Conservation (phyloP, 2,888 invertebrate species). For the Drosophila differens region DNA sequence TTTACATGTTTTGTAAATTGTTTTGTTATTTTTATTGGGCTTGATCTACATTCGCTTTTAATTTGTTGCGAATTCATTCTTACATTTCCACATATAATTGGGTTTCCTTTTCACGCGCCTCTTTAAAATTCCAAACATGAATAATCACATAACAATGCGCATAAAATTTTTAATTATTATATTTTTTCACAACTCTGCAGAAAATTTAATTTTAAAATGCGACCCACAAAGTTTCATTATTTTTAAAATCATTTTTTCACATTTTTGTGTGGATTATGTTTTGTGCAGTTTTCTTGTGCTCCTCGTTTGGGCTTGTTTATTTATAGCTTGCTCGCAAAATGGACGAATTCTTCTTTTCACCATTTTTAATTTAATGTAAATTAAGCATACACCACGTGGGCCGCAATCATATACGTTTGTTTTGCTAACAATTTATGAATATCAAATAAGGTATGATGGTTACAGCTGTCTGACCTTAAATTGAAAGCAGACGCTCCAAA, state of each 20-base stretch:
- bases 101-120: conserved; percentile 39
- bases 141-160: conserved; percentile 23
- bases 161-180: conserved; percentile 5
- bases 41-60: conserved; percentile 8
- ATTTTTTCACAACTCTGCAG: conserved; percentile 2
- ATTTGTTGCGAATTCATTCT: conserved; percentile 11
- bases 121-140: conserved; percentile 38
- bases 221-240: conserved; percentile 17
- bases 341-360: conserved; percentile 5
- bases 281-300: conserved; percentile 14
- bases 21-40: conserved; percentile 17
- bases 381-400: conserved; percentile 51
- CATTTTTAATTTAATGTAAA: conserved; percentile 18
- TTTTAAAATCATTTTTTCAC: conserved; percentile 11
- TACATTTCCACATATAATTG: background rate
- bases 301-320: conserved; percentile 41
- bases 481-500: conserved; percentile 16
- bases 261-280: conserved; percentile 21
- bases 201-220: conserved; percentile 37
- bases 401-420: conserved; percentile 11
- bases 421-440: conserved; percentile 16
- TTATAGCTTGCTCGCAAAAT: conserved; percentile 39
- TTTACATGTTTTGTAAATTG: background rate
- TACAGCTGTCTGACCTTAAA: conserved; percentile 13
- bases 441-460: conserved; percentile 13